phyloP scores from a whole-genome alignment of 2,113 vertebrate genomes.

The Zosterops japonicus region DNA sequence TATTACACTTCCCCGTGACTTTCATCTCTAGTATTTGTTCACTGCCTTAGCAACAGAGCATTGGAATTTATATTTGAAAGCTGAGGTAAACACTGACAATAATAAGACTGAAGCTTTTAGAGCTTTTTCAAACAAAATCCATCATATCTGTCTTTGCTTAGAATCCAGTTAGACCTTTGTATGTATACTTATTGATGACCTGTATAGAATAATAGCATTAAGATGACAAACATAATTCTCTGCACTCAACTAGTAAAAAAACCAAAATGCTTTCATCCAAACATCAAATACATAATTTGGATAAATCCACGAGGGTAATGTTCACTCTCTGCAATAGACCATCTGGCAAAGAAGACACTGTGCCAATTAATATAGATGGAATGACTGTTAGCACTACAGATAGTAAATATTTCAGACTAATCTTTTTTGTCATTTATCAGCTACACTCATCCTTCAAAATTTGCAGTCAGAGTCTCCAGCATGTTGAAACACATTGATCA shows the following conservation, averaged over 20 bases:
- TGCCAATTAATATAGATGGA: conserved; percentile 40
- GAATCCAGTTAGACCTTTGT: neutral
- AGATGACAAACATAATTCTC: neutral
- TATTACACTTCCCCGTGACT: neutral
- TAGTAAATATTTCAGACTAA: conserved; percentile 34
- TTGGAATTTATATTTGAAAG: neutral
- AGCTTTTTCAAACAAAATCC: neutral
- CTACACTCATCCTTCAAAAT: neutral
- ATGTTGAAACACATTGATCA: neutral
- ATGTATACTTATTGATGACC: neutral
- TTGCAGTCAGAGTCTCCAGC: neutral
- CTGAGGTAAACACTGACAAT: neutral
- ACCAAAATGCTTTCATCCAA: neutral
- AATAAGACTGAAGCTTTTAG: neutral
- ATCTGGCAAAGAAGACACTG: conserved; percentile 47
- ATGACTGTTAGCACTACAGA: neutral
- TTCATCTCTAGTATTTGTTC: neutral
- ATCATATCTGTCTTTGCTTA: neutral
- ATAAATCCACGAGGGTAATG: neutral
- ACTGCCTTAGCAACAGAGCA: neutral
- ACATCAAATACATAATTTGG: conserved; percentile 30
- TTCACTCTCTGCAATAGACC: conserved; percentile 30
- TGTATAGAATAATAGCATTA: neutral
- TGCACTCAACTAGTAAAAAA: neutral
- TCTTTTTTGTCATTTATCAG: neutral